A percentile compares a stretch with the other conserved stretches of the same genome.
These are phyloP conservation scores for Eugnorisma glareosa DNA, from an alignment of 2,888 invertebrate species.

Conservation along the genomic window DNA sequence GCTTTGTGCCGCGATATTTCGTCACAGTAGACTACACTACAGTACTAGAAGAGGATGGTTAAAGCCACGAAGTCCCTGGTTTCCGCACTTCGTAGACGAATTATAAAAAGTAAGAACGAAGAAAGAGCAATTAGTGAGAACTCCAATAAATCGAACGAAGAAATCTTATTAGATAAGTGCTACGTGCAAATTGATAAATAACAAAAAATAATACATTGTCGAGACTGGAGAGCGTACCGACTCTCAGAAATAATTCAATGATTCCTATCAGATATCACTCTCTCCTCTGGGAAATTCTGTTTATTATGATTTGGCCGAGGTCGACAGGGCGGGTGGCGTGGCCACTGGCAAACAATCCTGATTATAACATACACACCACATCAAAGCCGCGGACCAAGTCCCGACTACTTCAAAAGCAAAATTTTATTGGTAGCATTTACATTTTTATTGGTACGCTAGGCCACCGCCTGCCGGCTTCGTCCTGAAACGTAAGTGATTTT, in stretches of 20 bases:
- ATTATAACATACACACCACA: constrained; percentile 83
- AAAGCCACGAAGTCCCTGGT: constrained; percentile 7
- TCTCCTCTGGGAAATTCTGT: constrained; percentile 79
- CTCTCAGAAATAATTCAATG: constrained; percentile 77
- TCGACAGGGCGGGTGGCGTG: constrained; percentile 67
- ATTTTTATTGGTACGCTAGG: constrained; percentile 90
- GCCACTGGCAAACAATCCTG: constrained; percentile 80
- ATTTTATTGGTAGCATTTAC: constrained; percentile 89
- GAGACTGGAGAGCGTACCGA: constrained; percentile 40
- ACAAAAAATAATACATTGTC: constrained; percentile 61
- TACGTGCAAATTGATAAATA: constrained; percentile 62
- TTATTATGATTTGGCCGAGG: constrained; percentile 75
- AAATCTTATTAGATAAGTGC: constrained; percentile 58
- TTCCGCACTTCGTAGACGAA: constrained; percentile 1
- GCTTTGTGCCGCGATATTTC: constrained; percentile 27
- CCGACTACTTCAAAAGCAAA: constrained; percentile 88
- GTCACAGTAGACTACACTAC: constrained; percentile 1
- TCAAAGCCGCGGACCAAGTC: constrained; percentile 82
- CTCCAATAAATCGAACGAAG: constrained; percentile 48
- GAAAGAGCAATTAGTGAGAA: constrained; percentile 54
- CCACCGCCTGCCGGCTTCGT: constrained; percentile 84
- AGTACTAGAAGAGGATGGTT: constrained; percentile 9
- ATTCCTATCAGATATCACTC: constrained; percentile 74
- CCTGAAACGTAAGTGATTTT: constrained; percentile 90
- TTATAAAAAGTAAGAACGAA: constrained; percentile 45